A percentile compares a stretch with the other conserved stretches of the same genome.
These are phyloP conservation scores for Pomatostomus ruficeps DNA, from an alignment of 2,113 vertebrate genomes.

Conservation along the genomic window DNA sequence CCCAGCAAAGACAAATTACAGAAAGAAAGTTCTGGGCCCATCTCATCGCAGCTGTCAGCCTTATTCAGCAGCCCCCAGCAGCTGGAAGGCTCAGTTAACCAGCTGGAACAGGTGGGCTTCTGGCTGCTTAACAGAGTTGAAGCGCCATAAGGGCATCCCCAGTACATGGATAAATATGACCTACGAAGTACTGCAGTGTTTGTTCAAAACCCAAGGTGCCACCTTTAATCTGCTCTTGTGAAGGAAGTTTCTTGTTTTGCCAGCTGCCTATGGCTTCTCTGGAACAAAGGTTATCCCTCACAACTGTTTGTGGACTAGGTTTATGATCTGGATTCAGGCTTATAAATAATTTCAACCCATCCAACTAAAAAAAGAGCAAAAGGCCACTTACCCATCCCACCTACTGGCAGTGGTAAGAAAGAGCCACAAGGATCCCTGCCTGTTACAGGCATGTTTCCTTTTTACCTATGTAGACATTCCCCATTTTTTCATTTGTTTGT, in stretches of 20 bases:
- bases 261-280: not conserved
- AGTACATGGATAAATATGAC: accelerated
- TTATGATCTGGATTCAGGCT: not conserved
- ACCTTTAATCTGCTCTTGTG: not conserved
- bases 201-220: not conserved
- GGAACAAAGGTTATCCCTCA: not conserved
- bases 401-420: not conserved
- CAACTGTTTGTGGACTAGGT: not conserved
- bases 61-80: not conserved
- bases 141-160: accelerated
- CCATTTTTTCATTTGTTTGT: not conserved
- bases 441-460: not conserved
- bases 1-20: not conserved
- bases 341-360: not conserved
- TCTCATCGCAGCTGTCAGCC: not conserved
- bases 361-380: not conserved
- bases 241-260: not conserved
- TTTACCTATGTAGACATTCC: not conserved
- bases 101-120: not conserved
- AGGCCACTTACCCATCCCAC: not conserved
- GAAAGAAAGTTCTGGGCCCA: not conserved
- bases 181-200: not conserved
- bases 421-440: not conserved
- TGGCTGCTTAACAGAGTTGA: not conserved
- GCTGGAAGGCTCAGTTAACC: not conserved